phyloP scores from a whole-genome alignment of 2,113 vertebrate genomes.

The Upupa epops region DNA sequence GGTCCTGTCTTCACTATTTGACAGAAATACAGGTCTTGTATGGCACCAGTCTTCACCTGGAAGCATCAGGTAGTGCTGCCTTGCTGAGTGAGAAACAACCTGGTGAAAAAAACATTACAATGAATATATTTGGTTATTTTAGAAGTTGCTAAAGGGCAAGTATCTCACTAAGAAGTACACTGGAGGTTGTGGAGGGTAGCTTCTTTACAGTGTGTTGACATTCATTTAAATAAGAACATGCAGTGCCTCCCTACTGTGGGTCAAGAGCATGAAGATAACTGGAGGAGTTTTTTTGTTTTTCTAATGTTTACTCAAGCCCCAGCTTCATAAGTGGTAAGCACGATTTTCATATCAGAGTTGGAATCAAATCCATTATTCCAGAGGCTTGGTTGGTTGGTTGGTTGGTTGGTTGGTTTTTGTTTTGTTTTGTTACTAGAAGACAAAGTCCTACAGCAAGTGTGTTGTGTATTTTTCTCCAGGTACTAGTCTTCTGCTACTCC shows the following conservation, averaged over 20 bases:
- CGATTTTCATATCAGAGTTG: fast-evolving
- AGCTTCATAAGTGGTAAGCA: neutral
- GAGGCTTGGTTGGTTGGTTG: too few relatives aligned
- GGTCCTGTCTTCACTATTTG: neutral
- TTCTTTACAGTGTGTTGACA: neutral
- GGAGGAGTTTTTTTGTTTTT: neutral
- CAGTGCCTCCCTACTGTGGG: neutral
- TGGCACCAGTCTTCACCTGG: neutral
- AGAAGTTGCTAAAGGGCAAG: neutral
- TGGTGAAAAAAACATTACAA: neutral
- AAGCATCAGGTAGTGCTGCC: neutral
- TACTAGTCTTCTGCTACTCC: neutral
- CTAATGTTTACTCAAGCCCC: neutral
- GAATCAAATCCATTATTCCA: neutral
- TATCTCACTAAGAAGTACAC: neutral
- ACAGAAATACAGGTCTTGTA: neutral
- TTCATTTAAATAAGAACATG: neutral
- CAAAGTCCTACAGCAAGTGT: neutral
- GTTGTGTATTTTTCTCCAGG: neutral
- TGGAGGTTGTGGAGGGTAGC: neutral
- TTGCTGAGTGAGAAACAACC: neutral
- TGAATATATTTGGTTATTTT: neutral
- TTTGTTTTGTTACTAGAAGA: neutral
- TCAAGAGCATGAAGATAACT: neutral
- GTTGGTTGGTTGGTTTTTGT: too few relatives aligned